phyloP scores from a whole-genome alignment of 2,797 vertebrate species.

The Apogon talboti region DNA sequence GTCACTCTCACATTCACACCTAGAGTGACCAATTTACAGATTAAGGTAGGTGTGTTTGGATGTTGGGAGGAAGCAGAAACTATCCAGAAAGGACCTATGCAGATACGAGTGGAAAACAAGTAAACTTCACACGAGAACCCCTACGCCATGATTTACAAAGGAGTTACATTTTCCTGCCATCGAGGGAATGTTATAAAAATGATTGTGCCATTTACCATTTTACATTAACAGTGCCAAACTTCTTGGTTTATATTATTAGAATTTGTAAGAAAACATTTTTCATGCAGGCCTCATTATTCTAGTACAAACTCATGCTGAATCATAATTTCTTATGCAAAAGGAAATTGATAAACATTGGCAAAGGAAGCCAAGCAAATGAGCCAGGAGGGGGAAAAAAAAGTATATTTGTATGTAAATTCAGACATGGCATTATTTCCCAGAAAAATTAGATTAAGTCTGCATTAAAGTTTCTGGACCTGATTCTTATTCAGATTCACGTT shows the following conservation, averaged over 20 bases:
- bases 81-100: too few relatives aligned
- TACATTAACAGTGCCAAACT: neutral
- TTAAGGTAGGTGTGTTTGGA: too few relatives aligned
- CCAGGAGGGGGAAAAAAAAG: neutral
- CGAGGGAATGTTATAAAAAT: neutral
- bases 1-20: too few relatives aligned
- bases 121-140: too few relatives aligned
- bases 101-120: too few relatives aligned
- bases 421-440: conserved; percentile 7
- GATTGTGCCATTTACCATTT: neutral
- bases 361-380: conserved; percentile 5
- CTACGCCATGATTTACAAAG: too few relatives aligned
- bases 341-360: conserved; percentile 9
- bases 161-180: too few relatives aligned
- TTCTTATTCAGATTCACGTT: conserved; percentile 10
- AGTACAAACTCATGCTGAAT: conserved; percentile 16
- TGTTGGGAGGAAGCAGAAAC: too few relatives aligned
- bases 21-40: too few relatives aligned
- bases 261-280: neutral
- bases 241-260: neutral
- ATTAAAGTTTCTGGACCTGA: neutral
- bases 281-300: neutral
- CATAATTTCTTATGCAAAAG: conserved; percentile 1
- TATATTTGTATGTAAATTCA: too few relatives aligned
- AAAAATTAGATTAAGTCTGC: conserved; percentile 16